Evolutionary conservation across 1,140 invertebrate species (phyloP).

Genomic region (Pseudobourletiella spinata): DNA sequence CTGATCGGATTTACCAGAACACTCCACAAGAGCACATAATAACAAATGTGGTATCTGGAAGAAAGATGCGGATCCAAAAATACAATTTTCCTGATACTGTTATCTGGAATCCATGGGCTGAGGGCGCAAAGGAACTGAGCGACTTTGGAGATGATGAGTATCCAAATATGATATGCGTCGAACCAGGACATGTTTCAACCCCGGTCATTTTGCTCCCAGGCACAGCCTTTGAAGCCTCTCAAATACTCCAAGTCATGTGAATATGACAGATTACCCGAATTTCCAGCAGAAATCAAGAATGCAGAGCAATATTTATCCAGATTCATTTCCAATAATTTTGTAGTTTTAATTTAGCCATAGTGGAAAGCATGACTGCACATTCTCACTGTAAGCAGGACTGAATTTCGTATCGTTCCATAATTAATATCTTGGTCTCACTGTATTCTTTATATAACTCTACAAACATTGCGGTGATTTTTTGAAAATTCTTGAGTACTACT

Average conservation of each 20-base stretch:
- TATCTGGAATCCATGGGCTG: constrained; percentile 93
- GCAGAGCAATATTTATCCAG: too few species aligned
- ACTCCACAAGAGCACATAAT: constrained; percentile 86
- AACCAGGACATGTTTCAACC: constrained; percentile 76
- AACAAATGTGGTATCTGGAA: constrained; percentile 79
- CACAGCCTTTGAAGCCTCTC: constrained; percentile 76
- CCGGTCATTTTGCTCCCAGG: constrained; percentile 76
- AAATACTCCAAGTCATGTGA: constrained; percentile 67
- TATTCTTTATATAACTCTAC: too few species aligned
- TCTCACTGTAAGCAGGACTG: too few species aligned
- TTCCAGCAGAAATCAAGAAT: too few species aligned
- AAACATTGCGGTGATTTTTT: too few species aligned
- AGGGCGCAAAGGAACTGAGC: constrained; percentile 78
- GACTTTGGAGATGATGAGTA: constrained; percentile 87
- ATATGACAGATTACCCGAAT: too few species aligned
- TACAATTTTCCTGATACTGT: constrained; percentile 82
- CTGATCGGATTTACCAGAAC: constrained; percentile 85
- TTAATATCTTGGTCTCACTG: too few species aligned
- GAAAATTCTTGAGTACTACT: too few species aligned
- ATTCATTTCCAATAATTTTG: too few species aligned
- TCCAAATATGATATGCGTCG: constrained; percentile 63
- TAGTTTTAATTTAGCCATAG: too few species aligned
- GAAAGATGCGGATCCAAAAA: constrained; percentile 85
- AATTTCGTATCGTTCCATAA: too few species aligned
- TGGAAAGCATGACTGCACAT: too few species aligned